Conservation (phyloP, 2,113 vertebrate genomes). For the Eudyptes chrysolophus region DNA sequence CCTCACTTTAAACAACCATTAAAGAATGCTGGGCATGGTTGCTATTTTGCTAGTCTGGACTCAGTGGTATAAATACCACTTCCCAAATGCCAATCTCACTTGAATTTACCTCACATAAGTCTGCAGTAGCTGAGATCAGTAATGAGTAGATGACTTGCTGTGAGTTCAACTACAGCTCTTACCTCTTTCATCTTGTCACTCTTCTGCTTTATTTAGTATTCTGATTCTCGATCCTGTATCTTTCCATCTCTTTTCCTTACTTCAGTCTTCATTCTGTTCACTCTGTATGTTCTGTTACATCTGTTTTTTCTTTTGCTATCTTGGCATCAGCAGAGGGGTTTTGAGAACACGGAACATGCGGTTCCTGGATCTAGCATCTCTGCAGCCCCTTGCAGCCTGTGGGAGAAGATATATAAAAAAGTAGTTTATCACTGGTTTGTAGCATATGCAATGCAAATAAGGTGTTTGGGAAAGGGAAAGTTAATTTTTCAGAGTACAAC, state of each 20-base stretch:
- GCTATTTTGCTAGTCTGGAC: background rate
- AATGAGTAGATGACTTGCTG: background rate
- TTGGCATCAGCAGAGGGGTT: background rate
- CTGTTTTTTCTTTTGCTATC: background rate
- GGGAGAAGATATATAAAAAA: background rate
- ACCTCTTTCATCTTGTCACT: background rate
- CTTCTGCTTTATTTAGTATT: background rate
- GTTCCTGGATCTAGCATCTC: background rate
- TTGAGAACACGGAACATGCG: background rate
- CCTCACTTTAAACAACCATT: background rate
- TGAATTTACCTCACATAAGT: background rate
- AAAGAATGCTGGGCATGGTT: background rate
- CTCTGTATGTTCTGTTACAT: background rate
- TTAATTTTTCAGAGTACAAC: background rate
- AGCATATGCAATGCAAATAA: background rate
- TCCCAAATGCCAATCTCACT: background rate
- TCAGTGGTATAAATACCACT: background rate
- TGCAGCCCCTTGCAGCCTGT: background rate
- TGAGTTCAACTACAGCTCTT: background rate
- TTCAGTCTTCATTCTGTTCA: background rate
- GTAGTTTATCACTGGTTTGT: background rate
- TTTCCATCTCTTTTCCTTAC: background rate
- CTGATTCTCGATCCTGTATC: background rate
- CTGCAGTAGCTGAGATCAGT: background rate
- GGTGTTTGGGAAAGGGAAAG: background rate